These are phyloP conservation scores for Protobothrops mucrosquamatus DNA, from an alignment of 2,113 vertebrate genomes.

Conservation along the genomic window DNA sequence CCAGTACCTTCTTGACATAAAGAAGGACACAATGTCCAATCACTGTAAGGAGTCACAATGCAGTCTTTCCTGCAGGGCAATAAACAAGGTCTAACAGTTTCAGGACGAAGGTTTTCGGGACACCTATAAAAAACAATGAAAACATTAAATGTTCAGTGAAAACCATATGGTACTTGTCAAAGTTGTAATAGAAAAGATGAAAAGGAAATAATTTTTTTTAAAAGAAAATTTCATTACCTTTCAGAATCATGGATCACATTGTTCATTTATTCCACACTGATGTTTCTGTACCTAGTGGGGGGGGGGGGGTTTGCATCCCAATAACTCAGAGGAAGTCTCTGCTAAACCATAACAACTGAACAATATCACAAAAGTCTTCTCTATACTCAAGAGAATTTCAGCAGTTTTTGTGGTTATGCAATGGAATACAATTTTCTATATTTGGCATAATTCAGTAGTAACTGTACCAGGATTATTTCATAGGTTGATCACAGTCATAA, in stretches of 20 bases:
- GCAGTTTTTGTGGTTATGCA: neutral
- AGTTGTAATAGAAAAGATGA: neutral
- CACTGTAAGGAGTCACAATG: conserved; percentile 86
- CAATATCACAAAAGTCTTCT: neutral
- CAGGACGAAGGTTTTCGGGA: conserved; percentile 90
- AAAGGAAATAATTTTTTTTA: neutral
- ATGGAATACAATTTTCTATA: neutral
- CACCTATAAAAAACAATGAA: conserved; percentile 72
- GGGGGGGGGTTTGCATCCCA: neutral
- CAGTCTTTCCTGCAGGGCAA: conserved; percentile 94
- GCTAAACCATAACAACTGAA: neutral
- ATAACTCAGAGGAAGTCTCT: neutral
- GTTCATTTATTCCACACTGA: neutral
- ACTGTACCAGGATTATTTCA: neutral
- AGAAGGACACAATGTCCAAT: conserved; percentile 86
- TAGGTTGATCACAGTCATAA: neutral
- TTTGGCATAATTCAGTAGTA: neutral
- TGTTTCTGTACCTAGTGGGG: neutral
- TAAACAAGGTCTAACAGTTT: conserved; percentile 85
- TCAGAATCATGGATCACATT: neutral
- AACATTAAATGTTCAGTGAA: neutral
- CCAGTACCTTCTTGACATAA: conserved; percentile 85
- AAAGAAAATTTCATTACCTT: neutral
- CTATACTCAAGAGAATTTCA: neutral
- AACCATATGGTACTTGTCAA: conserved; percentile 26